A percentile compares a stretch with the other conserved stretches of the same genome.
Conservation (phyloP, 2,888 invertebrate species). For the Drepana falcataria region DNA sequence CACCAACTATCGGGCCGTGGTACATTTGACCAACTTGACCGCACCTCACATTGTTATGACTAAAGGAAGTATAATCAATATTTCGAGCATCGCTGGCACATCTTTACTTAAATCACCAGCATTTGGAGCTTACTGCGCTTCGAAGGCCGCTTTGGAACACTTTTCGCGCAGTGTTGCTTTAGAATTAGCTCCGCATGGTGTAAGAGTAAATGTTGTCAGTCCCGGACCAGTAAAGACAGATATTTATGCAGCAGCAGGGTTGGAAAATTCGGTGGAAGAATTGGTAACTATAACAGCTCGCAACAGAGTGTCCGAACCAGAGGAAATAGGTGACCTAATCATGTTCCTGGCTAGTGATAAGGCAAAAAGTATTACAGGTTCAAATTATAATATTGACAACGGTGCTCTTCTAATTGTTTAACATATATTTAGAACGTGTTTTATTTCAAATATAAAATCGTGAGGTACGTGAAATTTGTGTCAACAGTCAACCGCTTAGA, state of each 20-base stretch:
- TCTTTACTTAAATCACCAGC: background rate
- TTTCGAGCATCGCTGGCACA: constrained; percentile 7
- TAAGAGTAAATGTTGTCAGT: constrained; percentile 78
- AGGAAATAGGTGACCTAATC: constrained; percentile 29
- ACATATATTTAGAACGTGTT: background rate
- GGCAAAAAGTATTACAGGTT: constrained; percentile 34
- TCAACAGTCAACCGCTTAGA: too few relatives aligned
- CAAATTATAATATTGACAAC: constrained; percentile 16
- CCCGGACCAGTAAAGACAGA: constrained; percentile 48
- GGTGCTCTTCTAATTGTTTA: background rate
- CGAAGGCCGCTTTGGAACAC: constrained; percentile 35
- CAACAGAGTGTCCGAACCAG: constrained; percentile 15
- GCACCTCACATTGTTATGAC: constrained; percentile 31
- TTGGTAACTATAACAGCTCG: constrained; percentile 9
- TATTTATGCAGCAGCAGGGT: constrained; percentile 50
- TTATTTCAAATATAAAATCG: background rate
- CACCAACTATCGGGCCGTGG: constrained; percentile 31
- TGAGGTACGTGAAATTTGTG: too few relatives aligned
- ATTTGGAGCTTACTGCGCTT: constrained; percentile 52
- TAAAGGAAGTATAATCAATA: constrained; percentile 21
- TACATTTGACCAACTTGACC: constrained; percentile 30
- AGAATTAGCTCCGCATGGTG: constrained; percentile 83
- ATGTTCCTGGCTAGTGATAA: constrained; percentile 31
- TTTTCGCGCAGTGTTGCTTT: constrained; percentile 54
- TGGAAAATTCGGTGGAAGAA: constrained; percentile 2